Evolutionary conservation across 2,113 vertebrate species (phyloP).

Genomic region (Sylvicapra grimmia): DNA sequence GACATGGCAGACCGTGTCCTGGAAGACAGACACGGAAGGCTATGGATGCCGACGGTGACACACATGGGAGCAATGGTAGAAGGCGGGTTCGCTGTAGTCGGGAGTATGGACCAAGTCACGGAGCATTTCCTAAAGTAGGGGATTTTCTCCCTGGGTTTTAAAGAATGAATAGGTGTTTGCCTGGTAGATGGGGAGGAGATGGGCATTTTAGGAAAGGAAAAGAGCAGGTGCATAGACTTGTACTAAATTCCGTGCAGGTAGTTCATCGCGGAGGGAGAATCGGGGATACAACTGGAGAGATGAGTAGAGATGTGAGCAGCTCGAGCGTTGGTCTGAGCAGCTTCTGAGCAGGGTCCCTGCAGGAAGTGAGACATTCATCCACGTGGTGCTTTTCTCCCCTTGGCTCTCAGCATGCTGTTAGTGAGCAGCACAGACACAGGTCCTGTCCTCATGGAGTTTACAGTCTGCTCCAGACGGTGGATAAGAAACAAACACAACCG

Average conservation of each 20-base stretch:
- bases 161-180: not conserved
- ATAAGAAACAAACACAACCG: not conserved
- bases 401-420: not conserved
- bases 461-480: not conserved
- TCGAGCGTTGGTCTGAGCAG: not conserved
- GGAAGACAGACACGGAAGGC: rapidly evolving
- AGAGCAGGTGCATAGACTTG: too few relatives aligned
- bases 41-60: rapidly evolving
- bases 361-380: not conserved
- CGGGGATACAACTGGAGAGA: not conserved
- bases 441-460: not conserved
- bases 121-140: not conserved
- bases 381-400: too few relatives aligned
- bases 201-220: not conserved
- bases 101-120: not conserved
- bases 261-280: rapidly evolving
- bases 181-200: not conserved
- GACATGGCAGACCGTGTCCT: not conserved
- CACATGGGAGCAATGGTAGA: rapidly evolving
- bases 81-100: not conserved
- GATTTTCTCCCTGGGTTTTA: not conserved
- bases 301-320: not conserved
- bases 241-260: not conserved
- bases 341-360: not conserved
- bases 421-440: not conserved